Conservation (phyloP, 2,797 vertebrate species). For the Rhynchotus rufescens region DNA sequence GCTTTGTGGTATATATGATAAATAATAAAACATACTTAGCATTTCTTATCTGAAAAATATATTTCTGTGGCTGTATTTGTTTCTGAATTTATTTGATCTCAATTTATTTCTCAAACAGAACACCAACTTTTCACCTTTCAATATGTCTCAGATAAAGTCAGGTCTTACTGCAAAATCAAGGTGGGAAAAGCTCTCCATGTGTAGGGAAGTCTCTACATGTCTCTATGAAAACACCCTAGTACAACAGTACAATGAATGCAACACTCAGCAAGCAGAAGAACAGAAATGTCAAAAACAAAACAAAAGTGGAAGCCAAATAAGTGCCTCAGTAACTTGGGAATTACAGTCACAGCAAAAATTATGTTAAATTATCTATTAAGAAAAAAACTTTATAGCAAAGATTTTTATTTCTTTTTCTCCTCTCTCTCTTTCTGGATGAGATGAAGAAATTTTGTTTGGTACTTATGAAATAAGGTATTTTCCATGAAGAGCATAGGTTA, state of each 20-base stretch:
- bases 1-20: not conserved
- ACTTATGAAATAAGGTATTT: not conserved
- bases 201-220: not conserved
- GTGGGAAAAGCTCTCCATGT: not conserved
- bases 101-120: not conserved
- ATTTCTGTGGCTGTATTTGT: not conserved
- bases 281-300: not conserved
- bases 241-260: not conserved
- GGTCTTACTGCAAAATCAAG: not conserved
- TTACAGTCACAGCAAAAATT: not conserved
- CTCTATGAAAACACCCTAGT: not conserved
- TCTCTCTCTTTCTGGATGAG: not conserved
- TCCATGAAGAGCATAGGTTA: not conserved
- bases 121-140: not conserved
- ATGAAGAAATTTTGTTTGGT: not conserved
- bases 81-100: not conserved
- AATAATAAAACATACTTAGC: not conserved
- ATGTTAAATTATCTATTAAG: no score
- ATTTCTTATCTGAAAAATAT: not conserved
- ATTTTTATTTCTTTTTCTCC: not conserved
- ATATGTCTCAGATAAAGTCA: not conserved
- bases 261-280: not conserved
- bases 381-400: not conserved
- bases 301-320: not conserved
- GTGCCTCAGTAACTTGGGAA: not conserved